Conservation (phyloP, 2,113 vertebrate genomes). For the Rhadina sibilatrix region DNA sequence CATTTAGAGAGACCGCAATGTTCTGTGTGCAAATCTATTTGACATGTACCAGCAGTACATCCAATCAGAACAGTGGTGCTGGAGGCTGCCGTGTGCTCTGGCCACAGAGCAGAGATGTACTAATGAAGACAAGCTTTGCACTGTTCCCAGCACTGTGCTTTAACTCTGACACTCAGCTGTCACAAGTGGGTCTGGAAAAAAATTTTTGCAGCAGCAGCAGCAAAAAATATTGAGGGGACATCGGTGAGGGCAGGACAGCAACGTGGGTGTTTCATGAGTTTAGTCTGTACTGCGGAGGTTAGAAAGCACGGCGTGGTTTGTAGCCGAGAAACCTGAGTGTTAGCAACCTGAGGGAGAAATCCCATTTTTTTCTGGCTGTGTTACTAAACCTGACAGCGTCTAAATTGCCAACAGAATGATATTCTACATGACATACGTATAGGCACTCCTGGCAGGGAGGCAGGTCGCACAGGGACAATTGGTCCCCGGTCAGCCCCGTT, state of each 20-base stretch:
- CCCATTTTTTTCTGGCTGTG: accelerated
- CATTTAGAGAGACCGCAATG: neutral
- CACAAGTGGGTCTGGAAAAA: neutral
- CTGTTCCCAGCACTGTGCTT: neutral
- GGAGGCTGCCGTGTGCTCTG: neutral
- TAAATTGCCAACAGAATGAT: neutral
- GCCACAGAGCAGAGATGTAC: neutral
- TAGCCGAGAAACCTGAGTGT: neutral
- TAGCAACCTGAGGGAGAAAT: neutral
- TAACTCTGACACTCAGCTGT: neutral
- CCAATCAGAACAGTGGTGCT: neutral
- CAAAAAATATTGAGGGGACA: neutral
- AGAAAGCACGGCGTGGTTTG: neutral
- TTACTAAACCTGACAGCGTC: neutral
- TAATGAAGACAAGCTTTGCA: neutral
- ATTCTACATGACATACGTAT: accelerated
- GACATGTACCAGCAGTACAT: neutral
- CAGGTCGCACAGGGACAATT: accelerated
- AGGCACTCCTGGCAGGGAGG: neutral
- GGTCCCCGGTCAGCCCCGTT: neutral
- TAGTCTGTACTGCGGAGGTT: accelerated
- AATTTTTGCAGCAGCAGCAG: neutral
- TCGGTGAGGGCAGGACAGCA: accelerated
- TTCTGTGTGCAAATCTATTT: neutral
- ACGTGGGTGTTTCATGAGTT: neutral